Percentiles rank a stretch among this genome's conserved stretches.
These are phyloP conservation scores for Heliothis virescens DNA, from an alignment of 1,140 invertebrate species.

Conservation along the genomic window DNA sequence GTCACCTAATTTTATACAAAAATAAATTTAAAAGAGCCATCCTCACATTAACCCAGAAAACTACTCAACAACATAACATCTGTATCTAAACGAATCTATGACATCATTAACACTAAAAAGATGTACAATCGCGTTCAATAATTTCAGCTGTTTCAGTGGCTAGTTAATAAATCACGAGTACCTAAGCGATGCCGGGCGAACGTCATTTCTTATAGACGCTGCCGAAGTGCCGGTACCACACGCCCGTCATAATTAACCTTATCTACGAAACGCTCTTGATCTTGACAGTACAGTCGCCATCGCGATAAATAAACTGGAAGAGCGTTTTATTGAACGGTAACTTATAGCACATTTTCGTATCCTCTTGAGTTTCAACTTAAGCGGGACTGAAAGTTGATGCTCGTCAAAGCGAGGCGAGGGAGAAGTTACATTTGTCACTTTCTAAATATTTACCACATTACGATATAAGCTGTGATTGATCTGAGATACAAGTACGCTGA, in stretches of 20 bases:
- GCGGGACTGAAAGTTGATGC: background rate
- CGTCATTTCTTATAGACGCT: slow-evolving; percentile 45
- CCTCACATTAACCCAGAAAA: background rate
- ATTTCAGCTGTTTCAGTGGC: slow-evolving; percentile 15
- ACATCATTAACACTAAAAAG: slow-evolving; percentile 9
- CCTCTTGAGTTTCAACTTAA: background rate
- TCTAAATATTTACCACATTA: too few relatives aligned
- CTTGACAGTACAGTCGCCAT: slow-evolving; percentile 50
- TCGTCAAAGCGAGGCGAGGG: too few relatives aligned
- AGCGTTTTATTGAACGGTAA: background rate
- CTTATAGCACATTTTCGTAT: background rate
- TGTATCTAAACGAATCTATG: background rate
- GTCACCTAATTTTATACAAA: too few relatives aligned
- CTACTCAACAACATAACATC: background rate
- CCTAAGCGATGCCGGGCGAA: slow-evolving; percentile 36
- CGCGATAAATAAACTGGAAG: slow-evolving; percentile 30
- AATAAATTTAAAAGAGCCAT: too few relatives aligned
- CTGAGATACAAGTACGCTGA: too few relatives aligned
- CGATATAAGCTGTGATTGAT: too few relatives aligned
- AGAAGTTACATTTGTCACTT: too few relatives aligned
- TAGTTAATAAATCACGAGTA: slow-evolving; percentile 52
- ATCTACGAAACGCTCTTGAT: slow-evolving; percentile 60
- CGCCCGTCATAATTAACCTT: slow-evolving; percentile 60
- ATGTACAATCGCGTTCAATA: slow-evolving; percentile 6
- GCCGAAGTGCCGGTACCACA: slow-evolving; percentile 44